Evolutionary conservation across 1,140 invertebrate genomes (phyloP).

Genomic region (Hyles euphorbiae): DNA sequence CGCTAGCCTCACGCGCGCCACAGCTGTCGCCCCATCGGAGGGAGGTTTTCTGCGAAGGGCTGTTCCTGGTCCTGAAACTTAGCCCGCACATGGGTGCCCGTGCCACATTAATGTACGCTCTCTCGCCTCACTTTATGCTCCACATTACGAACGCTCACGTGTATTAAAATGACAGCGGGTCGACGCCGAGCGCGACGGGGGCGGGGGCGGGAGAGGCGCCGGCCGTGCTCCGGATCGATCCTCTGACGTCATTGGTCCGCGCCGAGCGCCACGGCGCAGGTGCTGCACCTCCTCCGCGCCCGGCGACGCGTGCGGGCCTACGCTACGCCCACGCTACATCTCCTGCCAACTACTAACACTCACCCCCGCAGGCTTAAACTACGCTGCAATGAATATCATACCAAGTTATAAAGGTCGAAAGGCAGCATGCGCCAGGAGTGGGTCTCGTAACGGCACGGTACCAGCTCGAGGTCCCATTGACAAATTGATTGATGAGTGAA

Average conservation of each 20-base stretch:
- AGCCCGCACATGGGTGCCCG: conserved; percentile 91
- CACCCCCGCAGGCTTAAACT: background rate
- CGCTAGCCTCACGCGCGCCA: conserved; percentile 71
- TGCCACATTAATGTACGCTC: conserved; percentile 25
- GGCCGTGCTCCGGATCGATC: conserved; percentile 37
- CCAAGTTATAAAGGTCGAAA: background rate
- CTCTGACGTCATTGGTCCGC: conserved; percentile 61
- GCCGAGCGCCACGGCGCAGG: conserved; percentile 31
- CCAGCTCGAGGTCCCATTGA: conserved; percentile 47
- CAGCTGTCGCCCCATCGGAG: conserved; percentile 96
- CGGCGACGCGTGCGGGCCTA: background rate
- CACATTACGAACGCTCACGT: conserved; percentile 42
- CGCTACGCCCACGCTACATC: background rate
- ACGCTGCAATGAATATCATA: background rate
- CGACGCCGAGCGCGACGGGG: conserved; percentile 13
- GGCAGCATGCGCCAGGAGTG: background rate
- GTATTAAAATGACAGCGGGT: conserved; percentile 42
- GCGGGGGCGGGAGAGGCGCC: conserved; percentile 29
- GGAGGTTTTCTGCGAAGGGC: conserved; percentile 95
- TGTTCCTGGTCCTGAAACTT: conserved; percentile 95
- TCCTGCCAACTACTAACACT: background rate
- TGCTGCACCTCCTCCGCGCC: conserved; percentile 31
- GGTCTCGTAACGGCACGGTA: conserved; percentile 25
- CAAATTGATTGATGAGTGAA: conserved; percentile 52
- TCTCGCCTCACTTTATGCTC: conserved; percentile 8